phyloP scores from a whole-genome alignment of 92 coral and sea anemone genomes.

The Umimayanthus kanabou region DNA sequence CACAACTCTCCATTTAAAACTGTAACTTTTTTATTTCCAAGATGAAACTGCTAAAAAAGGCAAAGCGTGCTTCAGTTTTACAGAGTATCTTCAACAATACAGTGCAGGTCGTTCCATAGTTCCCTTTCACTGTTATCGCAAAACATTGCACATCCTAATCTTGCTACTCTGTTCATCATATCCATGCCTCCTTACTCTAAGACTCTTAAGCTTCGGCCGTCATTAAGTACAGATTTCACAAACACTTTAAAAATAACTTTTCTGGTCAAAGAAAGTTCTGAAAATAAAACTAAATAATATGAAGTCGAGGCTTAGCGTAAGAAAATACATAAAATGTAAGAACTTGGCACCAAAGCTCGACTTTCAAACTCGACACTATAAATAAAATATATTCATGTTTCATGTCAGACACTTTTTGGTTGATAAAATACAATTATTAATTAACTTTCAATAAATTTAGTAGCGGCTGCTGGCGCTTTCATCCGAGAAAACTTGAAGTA shows the following conservation, averaged over 20 bases:
- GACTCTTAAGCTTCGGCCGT: background rate
- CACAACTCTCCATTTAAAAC: background rate
- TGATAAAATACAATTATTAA: background rate
- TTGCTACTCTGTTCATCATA: background rate
- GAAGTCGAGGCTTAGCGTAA: background rate
- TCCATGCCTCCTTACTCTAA: background rate
- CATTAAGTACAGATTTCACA: background rate
- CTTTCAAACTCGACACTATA: background rate
- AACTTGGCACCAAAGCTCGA: background rate
- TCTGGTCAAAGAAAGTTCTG: background rate
- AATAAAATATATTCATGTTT: background rate
- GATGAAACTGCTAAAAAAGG: slow-evolving; percentile 11
- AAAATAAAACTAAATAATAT: too few relatives aligned
- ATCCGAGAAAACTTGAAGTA: background rate
- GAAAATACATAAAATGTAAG: background rate
- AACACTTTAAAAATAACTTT: background rate
- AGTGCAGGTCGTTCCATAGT: background rate
- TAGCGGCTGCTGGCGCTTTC: background rate
- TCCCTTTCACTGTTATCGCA: background rate
- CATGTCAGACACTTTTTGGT: background rate
- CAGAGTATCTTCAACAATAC: background rate
- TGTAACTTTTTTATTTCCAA: slow-evolving; percentile 11
- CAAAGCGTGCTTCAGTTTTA: background rate
- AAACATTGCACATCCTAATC: background rate
- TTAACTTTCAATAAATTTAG: background rate